phyloP scores from a whole-genome alignment of 2,113 vertebrate genomes.

The Centropus bengalensis region DNA sequence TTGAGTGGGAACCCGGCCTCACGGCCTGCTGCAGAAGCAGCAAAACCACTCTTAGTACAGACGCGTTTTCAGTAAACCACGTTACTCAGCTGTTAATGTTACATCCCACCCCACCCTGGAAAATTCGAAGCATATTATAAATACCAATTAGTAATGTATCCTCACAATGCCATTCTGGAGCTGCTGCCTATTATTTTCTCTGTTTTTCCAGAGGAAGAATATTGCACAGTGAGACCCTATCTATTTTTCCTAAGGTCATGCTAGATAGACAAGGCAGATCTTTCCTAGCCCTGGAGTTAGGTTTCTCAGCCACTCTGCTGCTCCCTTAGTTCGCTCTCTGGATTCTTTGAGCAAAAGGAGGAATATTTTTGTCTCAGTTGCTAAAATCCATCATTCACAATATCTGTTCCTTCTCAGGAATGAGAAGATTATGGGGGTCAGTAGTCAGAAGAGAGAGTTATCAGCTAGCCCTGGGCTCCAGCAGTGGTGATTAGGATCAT shows the following conservation, averaged over 20 bases:
- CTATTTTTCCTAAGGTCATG: slow-evolving; percentile 9
- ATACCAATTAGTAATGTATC: background rate
- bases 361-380: slow-evolving; percentile 34
- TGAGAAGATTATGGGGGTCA: slow-evolving; percentile 41
- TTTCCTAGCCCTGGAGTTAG: background rate
- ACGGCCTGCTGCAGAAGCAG: slow-evolving; percentile 46
- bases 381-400: background rate
- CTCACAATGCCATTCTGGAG: background rate
- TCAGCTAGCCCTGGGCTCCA: slow-evolving; percentile 49
- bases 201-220: background rate
- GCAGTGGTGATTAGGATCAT: slow-evolving; percentile 44
- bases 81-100: background rate
- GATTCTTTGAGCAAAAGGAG: slow-evolving; percentile 7
- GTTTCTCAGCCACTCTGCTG: background rate
- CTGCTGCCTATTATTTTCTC: background rate
- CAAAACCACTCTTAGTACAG: slow-evolving; percentile 17
- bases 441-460: slow-evolving; percentile 30
- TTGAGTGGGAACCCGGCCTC: slow-evolving; percentile 36
- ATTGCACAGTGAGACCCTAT: background rate
- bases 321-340: slow-evolving; percentile 18
- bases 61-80: background rate
- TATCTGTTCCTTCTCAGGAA: slow-evolving; percentile 49
- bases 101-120: background rate
- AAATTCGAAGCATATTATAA: background rate
- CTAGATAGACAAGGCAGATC: background rate